Percentiles rank a stretch among this genome's conserved stretches.
Conservation (phyloP, 2,888 invertebrate species). For the Aporophyla nigra region DNA sequence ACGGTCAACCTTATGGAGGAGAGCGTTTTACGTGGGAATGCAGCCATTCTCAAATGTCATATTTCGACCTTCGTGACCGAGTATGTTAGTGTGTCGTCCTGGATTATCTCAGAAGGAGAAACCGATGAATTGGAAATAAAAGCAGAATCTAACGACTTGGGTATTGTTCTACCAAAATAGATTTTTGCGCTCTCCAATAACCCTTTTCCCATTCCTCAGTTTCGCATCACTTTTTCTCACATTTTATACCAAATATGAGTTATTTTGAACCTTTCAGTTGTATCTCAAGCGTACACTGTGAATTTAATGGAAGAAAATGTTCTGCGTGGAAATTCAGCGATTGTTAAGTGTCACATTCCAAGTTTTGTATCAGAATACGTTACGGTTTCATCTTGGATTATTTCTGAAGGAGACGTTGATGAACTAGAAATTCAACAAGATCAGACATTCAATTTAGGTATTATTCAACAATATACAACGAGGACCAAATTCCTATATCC, state of each 20-base stretch:
- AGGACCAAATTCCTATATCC: constrained; percentile 29
- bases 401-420: constrained; percentile 93
- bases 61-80: constrained; percentile 98
- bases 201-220: constrained; percentile 61
- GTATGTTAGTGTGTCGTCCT: constrained; percentile 96
- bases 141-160: constrained; percentile 83
- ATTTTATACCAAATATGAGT: constrained; percentile 20
- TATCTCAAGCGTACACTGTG: constrained; percentile 96
- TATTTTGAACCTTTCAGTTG: constrained; percentile 92
- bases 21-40: constrained; percentile 97
- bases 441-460: constrained; percentile 83
- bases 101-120: constrained; percentile 95
- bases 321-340: constrained; percentile 96
- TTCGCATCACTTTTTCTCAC: constrained; percentile 29
- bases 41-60: constrained; percentile 97
- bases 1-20: constrained; percentile 97
- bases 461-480: constrained; percentile 52
- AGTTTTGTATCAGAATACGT: constrained; percentile 98
- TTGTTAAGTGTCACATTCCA: constrained; percentile 97
- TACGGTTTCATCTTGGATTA: constrained; percentile 96
- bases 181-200: constrained; percentile 37
- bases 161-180: constrained; percentile 70
- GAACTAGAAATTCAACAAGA: constrained; percentile 84
- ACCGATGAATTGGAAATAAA: constrained; percentile 87
- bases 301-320: constrained; percentile 98